Base-by-base conservation (phyloP, 2,113 vertebrate species). In the Penelope pileata region DNA sequence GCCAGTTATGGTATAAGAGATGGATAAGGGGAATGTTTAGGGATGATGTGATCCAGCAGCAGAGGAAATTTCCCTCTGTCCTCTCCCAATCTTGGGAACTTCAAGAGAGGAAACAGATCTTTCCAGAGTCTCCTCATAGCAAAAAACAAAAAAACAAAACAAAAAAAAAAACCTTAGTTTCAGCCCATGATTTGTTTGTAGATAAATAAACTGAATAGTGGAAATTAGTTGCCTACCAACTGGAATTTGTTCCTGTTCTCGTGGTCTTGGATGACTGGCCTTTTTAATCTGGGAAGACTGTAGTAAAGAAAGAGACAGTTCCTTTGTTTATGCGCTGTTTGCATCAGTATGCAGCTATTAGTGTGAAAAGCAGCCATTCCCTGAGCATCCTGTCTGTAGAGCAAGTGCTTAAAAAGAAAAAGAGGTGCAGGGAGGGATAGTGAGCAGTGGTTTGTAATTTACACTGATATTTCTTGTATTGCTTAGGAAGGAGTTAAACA, bases 261-360 rank as follows among this genome's bases (percentile, higher is more conserved):
- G 27, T 6, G 77, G 19, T 77, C 45, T 53, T 70, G 76, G 76
- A 19, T 54, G 34, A 36, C 62, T 79, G 30, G 21, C 0, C n/a
- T 62, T 73, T 83, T 63, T 11, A 45, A 54, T 90, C 29, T 4
- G 0, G 15, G 16, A 62, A 50, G 34, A 22, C 24, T 13, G 15
- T 21, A 60, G 40, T 53, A 70, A 90, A 79, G 0, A 18, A 66
- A 17, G 54, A 66, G 64, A 47, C 60, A 36, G n/a, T 29, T 89
- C 42, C 77, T 92, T 92, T 94, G 59, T 93, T 88, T 80, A 24
- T 70, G 54, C n/a, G 3, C 30, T 34, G n/a, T 83, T 86, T 88
- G 68, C 63, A 17, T 86, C 29, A 6, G 12, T 64, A 17, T 72
- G 66, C 21, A 23, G 60, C 73, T 78, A 32, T 50, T 42, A 38